phyloP scores from a whole-genome alignment of 2,888 invertebrate genomes.

The Bellardia bayeri region DNA sequence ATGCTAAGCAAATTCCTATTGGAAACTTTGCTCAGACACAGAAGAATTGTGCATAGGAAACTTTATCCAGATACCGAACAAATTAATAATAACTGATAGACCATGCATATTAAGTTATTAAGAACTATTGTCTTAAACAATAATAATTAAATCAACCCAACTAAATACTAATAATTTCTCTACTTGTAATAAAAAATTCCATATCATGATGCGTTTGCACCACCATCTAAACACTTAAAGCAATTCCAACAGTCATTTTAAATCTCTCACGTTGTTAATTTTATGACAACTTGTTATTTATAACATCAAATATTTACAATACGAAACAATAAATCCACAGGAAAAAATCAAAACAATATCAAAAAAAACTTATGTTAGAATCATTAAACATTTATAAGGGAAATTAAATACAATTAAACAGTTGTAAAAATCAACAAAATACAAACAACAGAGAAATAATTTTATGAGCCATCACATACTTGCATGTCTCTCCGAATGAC shows the following conservation, averaged over 20 bases:
- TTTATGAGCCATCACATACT: conserved; percentile 41
- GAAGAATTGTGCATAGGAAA: no score
- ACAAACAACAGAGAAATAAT: conserved; percentile 34
- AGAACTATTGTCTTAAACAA: no score
- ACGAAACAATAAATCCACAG: conserved; percentile 65
- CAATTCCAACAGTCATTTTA: conserved; percentile 5
- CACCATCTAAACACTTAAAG: conserved; percentile 6
- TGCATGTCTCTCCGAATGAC: background rate
- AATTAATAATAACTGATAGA: no score
- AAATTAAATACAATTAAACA: conserved; percentile 62
- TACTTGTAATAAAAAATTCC: background rate
- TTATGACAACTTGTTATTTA: conserved; percentile 58
- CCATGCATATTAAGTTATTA: no score
- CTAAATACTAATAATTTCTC: background rate
- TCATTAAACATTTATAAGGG: conserved; percentile 44
- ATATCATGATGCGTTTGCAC: background rate
- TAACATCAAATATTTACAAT: conserved; percentile 37
- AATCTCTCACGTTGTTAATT: conserved; percentile 49
- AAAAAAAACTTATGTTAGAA: conserved; percentile 53
- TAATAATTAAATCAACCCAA: background rate
- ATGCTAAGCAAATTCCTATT: no score
- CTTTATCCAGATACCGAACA: no score
- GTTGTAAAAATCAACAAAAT: conserved; percentile 44
- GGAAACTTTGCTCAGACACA: no score
- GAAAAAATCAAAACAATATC: conserved; percentile 54